Evolutionary conservation across 2,113 vertebrate genomes (phyloP).

Genomic region (Miniopterus natalensis): DNA sequence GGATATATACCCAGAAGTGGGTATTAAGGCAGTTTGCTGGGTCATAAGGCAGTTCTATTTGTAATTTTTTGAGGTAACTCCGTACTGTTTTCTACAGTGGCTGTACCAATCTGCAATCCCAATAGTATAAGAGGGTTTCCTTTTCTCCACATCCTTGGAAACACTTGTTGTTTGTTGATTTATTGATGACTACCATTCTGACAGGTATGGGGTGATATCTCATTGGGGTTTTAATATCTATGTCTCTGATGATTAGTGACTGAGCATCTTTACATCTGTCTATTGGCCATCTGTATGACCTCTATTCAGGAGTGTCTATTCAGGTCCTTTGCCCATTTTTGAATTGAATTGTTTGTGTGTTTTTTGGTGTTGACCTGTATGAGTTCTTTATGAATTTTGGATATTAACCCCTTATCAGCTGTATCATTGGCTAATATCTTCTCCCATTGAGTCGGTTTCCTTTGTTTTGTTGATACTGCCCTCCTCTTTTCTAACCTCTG

Average conservation of each 20-base stretch:
- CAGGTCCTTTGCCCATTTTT: background rate
- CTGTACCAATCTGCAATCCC: background rate
- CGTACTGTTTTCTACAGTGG: background rate
- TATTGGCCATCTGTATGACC: background rate
- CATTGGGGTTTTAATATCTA: background rate
- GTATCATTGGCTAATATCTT: background rate
- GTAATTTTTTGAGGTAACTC: background rate
- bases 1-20: background rate
- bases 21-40: background rate
- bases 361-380: background rate
- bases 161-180: background rate
- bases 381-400: background rate
- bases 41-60: background rate
- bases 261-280: background rate
- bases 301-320: background rate
- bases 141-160: background rate
- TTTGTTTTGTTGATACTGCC: background rate
- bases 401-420: background rate
- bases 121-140: background rate
- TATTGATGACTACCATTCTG: background rate
- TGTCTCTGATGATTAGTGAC: background rate
- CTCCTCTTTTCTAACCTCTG: conserved; percentile 21
- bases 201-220: background rate
- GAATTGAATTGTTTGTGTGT: background rate
- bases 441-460: background rate